Conservation (phyloP, 1,140 invertebrate genomes). For the Drosophila orosa region DNA sequence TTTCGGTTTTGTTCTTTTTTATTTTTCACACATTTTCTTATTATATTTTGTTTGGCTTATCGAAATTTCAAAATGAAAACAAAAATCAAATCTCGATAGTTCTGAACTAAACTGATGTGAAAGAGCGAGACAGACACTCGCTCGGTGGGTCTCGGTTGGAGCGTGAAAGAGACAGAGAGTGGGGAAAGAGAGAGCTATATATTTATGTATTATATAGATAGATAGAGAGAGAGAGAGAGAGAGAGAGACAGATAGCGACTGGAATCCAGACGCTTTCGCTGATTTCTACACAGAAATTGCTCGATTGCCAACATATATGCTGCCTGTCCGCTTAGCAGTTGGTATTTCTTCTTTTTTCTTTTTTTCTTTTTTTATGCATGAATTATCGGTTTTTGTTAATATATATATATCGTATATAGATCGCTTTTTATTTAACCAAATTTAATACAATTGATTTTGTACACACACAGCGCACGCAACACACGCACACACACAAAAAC, state of each 20-base stretch:
- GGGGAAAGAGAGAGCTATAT: slow-evolving; percentile 13
- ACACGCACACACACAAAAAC: slow-evolving; percentile 68
- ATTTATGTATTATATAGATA: slow-evolving; percentile 3
- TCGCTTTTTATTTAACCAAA: slow-evolving; percentile 69
- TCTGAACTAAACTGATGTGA: slow-evolving; percentile 38
- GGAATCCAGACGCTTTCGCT: slow-evolving; percentile 25
- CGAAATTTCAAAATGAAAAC: slow-evolving; percentile 62
- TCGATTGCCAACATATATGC: slow-evolving; percentile 85
- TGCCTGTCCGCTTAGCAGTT: slow-evolving; percentile 76
- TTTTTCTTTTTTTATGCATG: slow-evolving; percentile 20
- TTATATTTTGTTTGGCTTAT: slow-evolving; percentile 41
- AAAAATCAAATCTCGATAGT: slow-evolving; percentile 47
- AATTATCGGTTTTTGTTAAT: slow-evolving; percentile 57
- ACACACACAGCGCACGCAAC: slow-evolving; percentile 57
- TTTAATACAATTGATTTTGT: slow-evolving; percentile 79
- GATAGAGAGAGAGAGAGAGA: slow-evolving; percentile 4
- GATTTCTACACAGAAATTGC: slow-evolving; percentile 78
- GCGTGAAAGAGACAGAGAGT: slow-evolving; percentile 27
- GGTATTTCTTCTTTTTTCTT: slow-evolving; percentile 29
- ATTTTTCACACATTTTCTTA: slow-evolving; percentile 21
- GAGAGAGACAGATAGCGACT: slow-evolving; percentile 21
- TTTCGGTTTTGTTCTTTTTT: slow-evolving; percentile 23
- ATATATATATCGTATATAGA: slow-evolving; percentile 49
- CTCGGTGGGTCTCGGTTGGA: slow-evolving; percentile 22
- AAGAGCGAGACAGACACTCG: slow-evolving; percentile 20